Evolutionary conservation across 37 sponge, comb jelly and placozoan species (phyloP).

Genomic region (Eunapius fragilis): DNA sequence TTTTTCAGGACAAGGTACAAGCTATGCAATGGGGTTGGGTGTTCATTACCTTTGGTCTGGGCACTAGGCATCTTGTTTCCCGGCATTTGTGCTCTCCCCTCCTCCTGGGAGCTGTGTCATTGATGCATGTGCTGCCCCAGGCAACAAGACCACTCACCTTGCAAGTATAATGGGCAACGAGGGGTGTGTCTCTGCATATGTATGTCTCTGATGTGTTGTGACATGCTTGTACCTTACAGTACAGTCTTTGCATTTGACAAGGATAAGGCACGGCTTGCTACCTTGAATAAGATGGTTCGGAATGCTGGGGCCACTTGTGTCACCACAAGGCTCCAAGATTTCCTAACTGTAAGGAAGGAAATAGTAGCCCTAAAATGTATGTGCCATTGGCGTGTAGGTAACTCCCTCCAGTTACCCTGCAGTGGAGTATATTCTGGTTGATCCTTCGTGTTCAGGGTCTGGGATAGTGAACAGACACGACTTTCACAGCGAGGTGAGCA

Average conservation of each 20-base stretch:
- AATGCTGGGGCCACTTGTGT: slow-evolving; percentile 73
- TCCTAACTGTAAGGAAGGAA: slow-evolving; percentile 67
- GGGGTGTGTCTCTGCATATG: slow-evolving; percentile 52
- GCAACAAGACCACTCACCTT: slow-evolving; percentile 95
- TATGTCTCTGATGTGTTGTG: not conserved
- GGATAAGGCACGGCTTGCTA: slow-evolving; percentile 43
- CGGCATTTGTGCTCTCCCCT: slow-evolving; percentile 80
- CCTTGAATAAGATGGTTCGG: slow-evolving; percentile 47
- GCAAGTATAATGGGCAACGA: slow-evolving; percentile 77
- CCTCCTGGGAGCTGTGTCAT: slow-evolving; percentile 74
- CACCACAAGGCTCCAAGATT: slow-evolving; percentile 40
- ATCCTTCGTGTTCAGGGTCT: slow-evolving; percentile 98
- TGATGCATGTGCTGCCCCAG: slow-evolving; percentile 99
- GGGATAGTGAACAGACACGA: slow-evolving; percentile 78
- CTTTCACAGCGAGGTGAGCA: slow-evolving; percentile 2
- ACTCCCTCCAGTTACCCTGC: slow-evolving; percentile 37
- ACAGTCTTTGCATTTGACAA: slow-evolving; percentile 87
- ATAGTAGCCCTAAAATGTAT: no score
- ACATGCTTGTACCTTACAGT: slow-evolving; percentile 19
- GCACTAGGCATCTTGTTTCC: slow-evolving; percentile 87
- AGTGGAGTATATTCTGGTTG: slow-evolving; percentile 91
- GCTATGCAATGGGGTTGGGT: not conserved
- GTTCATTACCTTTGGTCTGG: no score
- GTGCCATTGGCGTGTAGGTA: no score
- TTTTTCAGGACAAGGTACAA: slow-evolving; percentile 89